Percentiles rank a stretch among this genome's conserved stretches.
These are phyloP conservation scores for Gephyroberyx darwinii DNA, from an alignment of 2,797 vertebrate species.

Conservation along the genomic window DNA sequence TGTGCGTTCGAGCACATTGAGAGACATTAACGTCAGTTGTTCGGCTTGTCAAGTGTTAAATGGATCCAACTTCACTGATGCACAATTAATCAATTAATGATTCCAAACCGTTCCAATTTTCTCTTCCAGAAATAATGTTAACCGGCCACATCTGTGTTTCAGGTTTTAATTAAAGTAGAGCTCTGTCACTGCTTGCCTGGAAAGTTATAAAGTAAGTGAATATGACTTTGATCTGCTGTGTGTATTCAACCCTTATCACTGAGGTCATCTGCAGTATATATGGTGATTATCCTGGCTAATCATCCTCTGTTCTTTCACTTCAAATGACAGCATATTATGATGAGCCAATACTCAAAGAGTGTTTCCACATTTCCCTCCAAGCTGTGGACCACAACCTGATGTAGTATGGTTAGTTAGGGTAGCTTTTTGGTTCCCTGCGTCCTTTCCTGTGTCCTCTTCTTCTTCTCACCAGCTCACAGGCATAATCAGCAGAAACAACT, in stretches of 20 bases:
- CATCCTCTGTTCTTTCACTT: slow-evolving; percentile 30
- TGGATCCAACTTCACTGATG: slow-evolving; percentile 1
- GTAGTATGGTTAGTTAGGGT: too few species aligned
- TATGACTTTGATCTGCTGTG: slow-evolving; percentile 33
- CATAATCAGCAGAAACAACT: slow-evolving; percentile 22
- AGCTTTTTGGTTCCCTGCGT: slow-evolving; percentile 9
- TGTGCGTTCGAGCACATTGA: not conserved
- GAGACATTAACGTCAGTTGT: slow-evolving; percentile 5
- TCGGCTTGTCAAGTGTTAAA: slow-evolving; percentile 1
- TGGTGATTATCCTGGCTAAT: slow-evolving; percentile 36
- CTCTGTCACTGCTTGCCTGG: slow-evolving; percentile 8
- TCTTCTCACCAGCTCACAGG: slow-evolving; percentile 18
- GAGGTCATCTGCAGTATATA: slow-evolving; percentile 30
- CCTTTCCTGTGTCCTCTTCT: slow-evolving; percentile 8
- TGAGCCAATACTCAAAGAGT: slow-evolving; percentile 22
- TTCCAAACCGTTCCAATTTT: not conserved
- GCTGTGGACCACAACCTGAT: slow-evolving; percentile 6
- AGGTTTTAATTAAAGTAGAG: slow-evolving; percentile 39
- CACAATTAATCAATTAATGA: slow-evolving; percentile 21
- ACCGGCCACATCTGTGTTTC: slow-evolving; percentile 11
- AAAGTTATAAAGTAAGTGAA: slow-evolving; percentile 19
- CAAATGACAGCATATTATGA: slow-evolving; percentile 20
- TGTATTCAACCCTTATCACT: slow-evolving; percentile 12
- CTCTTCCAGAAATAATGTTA: slow-evolving; percentile 28
- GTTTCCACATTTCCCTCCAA: not conserved